A percentile compares a stretch with the other conserved stretches of the same genome.
Evolutionary conservation across 1,140 invertebrate species (phyloP).

Genomic region (Pseudomyrmex flavicornis): DNA sequence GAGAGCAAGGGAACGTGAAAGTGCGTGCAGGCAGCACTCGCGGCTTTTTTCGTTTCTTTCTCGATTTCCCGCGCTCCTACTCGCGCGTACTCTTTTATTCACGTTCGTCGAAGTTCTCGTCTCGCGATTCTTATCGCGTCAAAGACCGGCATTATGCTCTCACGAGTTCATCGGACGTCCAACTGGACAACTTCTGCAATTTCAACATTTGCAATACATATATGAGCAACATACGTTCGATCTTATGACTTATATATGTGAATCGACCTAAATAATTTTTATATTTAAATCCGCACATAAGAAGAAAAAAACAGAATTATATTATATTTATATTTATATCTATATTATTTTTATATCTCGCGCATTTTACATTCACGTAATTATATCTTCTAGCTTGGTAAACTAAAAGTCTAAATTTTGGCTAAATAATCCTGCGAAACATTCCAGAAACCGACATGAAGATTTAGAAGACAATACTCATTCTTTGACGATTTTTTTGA

Average conservation of each 20-base stretch:
- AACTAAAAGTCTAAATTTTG: too few species aligned
- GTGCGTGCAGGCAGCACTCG: constrained; percentile 15
- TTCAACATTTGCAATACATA: background rate
- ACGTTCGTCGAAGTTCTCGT: background rate
- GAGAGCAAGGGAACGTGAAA: constrained; percentile 46
- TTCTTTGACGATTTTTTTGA: too few species aligned
- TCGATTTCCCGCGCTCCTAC: constrained; percentile 40
- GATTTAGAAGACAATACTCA: too few species aligned
- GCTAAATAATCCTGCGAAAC: too few species aligned
- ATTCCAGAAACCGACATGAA: too few species aligned
- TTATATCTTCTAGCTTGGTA: too few species aligned
- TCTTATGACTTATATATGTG: background rate
- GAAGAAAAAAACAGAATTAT: too few species aligned
- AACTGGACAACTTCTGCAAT: background rate
- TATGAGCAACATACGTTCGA: background rate
- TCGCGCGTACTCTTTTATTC: constrained; percentile 14
- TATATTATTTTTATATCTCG: too few species aligned
- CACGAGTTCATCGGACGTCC: background rate
- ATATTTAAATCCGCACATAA: too few species aligned
- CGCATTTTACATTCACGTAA: too few species aligned
- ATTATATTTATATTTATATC: too few species aligned
- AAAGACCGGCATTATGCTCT: constrained; percentile 43
- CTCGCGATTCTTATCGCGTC: constrained; percentile 45
- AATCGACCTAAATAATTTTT: too few species aligned
- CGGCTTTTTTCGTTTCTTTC: constrained; percentile 33